Evolutionary conservation across 2,797 vertebrate species (phyloP), one percentile per base, ranked within the genome.

Genomic region (Molothrus ater): DNA sequence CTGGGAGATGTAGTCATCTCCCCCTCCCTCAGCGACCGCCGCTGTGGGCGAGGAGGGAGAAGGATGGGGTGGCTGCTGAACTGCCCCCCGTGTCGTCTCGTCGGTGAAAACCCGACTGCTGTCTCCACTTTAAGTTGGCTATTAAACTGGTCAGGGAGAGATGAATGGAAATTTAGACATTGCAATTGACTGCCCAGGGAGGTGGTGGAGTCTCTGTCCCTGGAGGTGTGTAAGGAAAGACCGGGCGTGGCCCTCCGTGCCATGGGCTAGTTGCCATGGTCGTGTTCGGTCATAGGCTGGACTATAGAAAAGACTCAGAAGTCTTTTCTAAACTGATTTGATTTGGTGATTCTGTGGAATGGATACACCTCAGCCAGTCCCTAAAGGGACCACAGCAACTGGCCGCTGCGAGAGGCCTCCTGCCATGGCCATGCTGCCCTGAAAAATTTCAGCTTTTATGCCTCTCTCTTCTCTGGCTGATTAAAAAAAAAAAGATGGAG

Each of bases 41-140:
- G 28, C 28, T 10, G 28, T 9, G 64, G 21, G 24, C 20, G 7
- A 25, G 11, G 10, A 8, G 11, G 26, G 11, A 43, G 26, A 2
- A 32, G 17, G 5, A 1, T 10, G 16, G 4, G 26, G 4, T 1
- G 3, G 18, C 5, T 28, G 21, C 5, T 18, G 60, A 3, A 8
- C 1, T 6, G 16, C 4, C 0, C 1, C 1, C 3, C 1, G 6
- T 28, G 16, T 28, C 13, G 7, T 38, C 7, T 34, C 3, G 10
- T 17, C 32, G 19, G 14, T 13, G 31, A 29, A 5, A 10, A 7
- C 5, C 1, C 4, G 5, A 22, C 43, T 29, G 24, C 26, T 43
- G 16, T 29, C 25, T 25, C 7, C 22, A 1, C 38, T 53, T 42
- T 36, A 16, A 56, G 8, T 0, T 40, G 15, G 17, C 32, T n/a